These are phyloP conservation scores for Catamblyrhynchus diadema DNA, from an alignment of 2,797 vertebrate species.

Conservation along the genomic window DNA sequence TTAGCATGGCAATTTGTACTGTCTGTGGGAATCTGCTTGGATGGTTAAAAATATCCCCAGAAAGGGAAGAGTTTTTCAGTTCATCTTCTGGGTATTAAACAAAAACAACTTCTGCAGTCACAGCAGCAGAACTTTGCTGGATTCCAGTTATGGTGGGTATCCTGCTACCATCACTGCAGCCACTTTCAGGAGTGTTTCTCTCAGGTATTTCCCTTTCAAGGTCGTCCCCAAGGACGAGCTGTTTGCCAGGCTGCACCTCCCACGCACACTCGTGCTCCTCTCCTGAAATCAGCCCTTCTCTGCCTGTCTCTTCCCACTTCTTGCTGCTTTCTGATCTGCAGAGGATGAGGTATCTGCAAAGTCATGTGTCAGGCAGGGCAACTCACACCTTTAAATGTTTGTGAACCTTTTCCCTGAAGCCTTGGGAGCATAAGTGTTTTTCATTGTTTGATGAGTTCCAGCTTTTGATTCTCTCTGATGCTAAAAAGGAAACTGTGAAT, in stretches of 20 bases:
- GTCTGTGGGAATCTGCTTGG: constrained; percentile 5
- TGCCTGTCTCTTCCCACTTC: background rate
- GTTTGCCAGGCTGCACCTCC: background rate
- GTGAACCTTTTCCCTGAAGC: background rate
- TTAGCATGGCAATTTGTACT: background rate
- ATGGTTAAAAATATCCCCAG: background rate
- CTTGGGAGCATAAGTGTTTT: background rate
- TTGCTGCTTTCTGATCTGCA: background rate
- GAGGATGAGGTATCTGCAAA: background rate
- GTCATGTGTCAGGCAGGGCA: background rate
- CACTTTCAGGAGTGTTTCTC: background rate
- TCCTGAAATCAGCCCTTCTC: background rate
- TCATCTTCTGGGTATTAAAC: background rate
- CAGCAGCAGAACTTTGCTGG: background rate
- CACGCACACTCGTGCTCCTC: background rate
- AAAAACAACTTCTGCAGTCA: background rate
- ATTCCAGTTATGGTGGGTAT: background rate
- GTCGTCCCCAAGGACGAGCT: background rate
- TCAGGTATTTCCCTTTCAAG: background rate
- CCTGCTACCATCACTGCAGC: background rate
- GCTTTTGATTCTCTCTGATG: background rate
- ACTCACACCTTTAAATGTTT: background rate
- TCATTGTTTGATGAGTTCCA: background rate
- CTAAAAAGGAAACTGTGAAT: background rate
- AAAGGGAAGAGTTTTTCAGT: background rate